phyloP scores from a whole-genome alignment of 2,113 vertebrate species.

The Eulacestoma nigropectus region DNA sequence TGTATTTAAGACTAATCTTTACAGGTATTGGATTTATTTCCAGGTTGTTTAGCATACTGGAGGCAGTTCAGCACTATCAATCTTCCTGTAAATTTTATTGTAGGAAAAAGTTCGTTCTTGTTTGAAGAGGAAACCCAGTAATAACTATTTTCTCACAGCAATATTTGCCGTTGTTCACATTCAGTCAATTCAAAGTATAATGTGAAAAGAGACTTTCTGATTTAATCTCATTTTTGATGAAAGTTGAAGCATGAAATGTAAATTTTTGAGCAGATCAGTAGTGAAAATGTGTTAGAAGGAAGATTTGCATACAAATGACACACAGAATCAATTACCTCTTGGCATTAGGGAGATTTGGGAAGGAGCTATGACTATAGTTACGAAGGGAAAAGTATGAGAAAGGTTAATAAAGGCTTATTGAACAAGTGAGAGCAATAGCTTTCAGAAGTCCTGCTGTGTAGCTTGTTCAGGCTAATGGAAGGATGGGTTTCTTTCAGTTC shows the following conservation, averaged over 20 bases:
- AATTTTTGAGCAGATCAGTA: neutral
- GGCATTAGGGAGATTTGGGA: slow-evolving; percentile 17
- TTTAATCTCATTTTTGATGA: slow-evolving; percentile 41
- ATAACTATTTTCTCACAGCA: neutral
- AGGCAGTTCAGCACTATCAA: neutral
- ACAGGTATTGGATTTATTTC: neutral
- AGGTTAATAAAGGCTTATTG: slow-evolving; percentile 26
- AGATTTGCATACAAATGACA: slow-evolving; percentile 51
- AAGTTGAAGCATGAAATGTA: slow-evolving; percentile 3
- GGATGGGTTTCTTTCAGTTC: neutral
- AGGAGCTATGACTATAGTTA: neutral
- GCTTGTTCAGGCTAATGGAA: slow-evolving; percentile 16
- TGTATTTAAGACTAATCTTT: neutral
- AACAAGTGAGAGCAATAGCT: slow-evolving; percentile 8
- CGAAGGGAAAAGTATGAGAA: neutral
- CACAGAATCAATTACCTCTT: slow-evolving; percentile 19
- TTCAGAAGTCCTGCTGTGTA: slow-evolving; percentile 1
- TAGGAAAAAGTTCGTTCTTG: neutral
- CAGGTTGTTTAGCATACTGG: neutral
- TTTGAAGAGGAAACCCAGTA: neutral
- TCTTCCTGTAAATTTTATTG: neutral
- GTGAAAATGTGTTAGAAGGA: neutral
- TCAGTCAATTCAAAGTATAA: neutral
- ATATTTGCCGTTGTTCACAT: neutral
- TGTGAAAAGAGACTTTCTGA: slow-evolving; percentile 10